Evolutionary conservation across 2,113 vertebrate species (phyloP).

Genomic region (Dicentrarchus labrax): DNA sequence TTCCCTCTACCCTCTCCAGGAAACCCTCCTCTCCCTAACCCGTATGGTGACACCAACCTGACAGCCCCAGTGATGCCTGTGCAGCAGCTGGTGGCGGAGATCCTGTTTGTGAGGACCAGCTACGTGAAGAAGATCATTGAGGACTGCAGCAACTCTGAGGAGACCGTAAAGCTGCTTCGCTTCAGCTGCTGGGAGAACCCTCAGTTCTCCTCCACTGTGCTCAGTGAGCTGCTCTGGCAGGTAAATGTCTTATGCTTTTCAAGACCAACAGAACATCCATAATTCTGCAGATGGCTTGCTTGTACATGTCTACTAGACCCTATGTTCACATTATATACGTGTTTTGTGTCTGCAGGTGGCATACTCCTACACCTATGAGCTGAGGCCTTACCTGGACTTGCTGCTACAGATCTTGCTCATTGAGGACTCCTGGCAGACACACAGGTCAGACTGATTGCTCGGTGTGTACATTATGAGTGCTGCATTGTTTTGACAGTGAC

Average conservation of each 20-base stretch:
- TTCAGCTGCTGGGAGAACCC: conserved; percentile 99
- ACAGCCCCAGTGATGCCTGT: conserved; percentile 97
- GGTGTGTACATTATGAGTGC: not conserved
- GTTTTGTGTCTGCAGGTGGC: conserved; percentile 87
- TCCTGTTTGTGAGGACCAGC: conserved; percentile 98
- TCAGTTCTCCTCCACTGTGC: conserved; percentile 98
- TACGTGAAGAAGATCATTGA: conserved; percentile 99
- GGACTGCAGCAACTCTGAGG: conserved; percentile 99
- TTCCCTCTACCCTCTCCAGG: conserved; percentile 81
- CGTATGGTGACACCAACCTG: conserved; percentile 96
- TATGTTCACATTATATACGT: not conserved
- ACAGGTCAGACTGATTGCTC: conserved; percentile 87
- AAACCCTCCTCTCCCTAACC: conserved; percentile 97
- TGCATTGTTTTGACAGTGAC: not conserved
- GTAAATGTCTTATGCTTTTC: conserved; percentile 76
- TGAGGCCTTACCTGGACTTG: conserved; percentile 98
- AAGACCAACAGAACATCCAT: not conserved
- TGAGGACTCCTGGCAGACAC: conserved; percentile 99
- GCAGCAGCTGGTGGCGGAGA: conserved; percentile 97
- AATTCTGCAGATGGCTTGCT: not conserved
- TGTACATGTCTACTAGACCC: not conserved
- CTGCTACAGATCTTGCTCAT: conserved; percentile 98
- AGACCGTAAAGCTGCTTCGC: conserved; percentile 97
- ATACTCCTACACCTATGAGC: conserved; percentile 98
- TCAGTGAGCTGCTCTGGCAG: conserved; percentile 99